phyloP scores from a whole-genome alignment of 2,113 vertebrate species.

The Bucco capensis region DNA sequence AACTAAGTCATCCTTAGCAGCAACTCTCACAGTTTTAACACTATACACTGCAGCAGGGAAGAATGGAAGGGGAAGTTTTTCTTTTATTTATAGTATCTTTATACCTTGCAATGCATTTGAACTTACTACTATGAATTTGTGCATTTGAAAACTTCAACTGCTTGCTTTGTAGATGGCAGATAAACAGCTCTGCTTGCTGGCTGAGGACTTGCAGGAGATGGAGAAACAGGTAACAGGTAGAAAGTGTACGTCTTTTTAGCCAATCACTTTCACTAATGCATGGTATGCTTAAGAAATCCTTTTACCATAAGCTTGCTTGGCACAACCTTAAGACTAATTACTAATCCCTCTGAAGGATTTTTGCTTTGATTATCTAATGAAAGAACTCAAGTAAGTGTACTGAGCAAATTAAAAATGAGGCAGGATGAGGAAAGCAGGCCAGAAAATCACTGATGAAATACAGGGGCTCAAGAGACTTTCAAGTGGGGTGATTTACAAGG shows the following conservation, averaged over 20 bases:
- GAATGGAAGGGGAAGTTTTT: neutral
- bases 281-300: slow-evolving; percentile 66
- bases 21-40: neutral
- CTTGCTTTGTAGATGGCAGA: neutral
- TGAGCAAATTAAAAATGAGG: neutral
- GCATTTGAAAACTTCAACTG: neutral
- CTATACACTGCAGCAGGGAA: neutral
- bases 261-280: slow-evolving; percentile 44
- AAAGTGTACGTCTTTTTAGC: neutral
- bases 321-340: slow-evolving; percentile 47
- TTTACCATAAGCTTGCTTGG: slow-evolving; percentile 75
- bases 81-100: neutral
- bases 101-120: neutral
- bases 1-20: neutral
- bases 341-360: slow-evolving; percentile 36
- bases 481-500: neutral
- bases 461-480: neutral
- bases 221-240: neutral
- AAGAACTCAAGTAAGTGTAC: neutral
- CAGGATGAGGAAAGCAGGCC: neutral
- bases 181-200: neutral
- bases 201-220: neutral
- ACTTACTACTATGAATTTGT: neutral
- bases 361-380: neutral
- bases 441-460: slow-evolving; percentile 10